These are phyloP conservation scores for Hypotaenidia philippensis DNA, from an alignment of 2,797 vertebrate genomes.

Conservation along the genomic window DNA sequence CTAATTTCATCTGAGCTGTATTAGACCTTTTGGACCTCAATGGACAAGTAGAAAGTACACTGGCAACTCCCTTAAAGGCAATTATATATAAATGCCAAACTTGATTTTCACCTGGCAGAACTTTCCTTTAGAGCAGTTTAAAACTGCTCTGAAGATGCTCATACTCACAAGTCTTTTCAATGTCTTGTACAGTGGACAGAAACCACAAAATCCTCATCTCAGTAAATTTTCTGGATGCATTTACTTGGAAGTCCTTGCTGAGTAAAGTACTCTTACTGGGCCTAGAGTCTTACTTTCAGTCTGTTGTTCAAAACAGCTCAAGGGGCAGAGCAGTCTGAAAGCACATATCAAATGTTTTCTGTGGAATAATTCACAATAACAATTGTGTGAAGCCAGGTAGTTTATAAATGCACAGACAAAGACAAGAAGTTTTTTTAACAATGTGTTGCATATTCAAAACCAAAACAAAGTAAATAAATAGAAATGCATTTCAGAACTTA, in stretches of 20 bases:
- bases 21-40: not conserved
- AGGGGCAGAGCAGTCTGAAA: not conserved
- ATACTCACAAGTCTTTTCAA: not conserved
- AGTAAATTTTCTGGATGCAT: not conserved
- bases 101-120: not conserved
- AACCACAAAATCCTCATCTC: not conserved
- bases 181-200: not conserved
- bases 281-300: not conserved
- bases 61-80: not conserved
- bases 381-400: not conserved
- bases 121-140: not conserved
- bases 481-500: not conserved
- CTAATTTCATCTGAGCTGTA: not conserved
- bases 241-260: not conserved
- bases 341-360: not conserved
- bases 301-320: not conserved
- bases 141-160: not conserved
- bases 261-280: not conserved
- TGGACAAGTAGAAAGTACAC: not conserved
- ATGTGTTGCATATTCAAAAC: not conserved
- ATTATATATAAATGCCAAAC: not conserved
- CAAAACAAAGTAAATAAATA: not conserved
- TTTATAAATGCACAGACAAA: not conserved
- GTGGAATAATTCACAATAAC: not conserved
- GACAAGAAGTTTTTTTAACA: not conserved